Conservation (phyloP, 2,113 vertebrate species). For the Atractosteus spatula region DNA sequence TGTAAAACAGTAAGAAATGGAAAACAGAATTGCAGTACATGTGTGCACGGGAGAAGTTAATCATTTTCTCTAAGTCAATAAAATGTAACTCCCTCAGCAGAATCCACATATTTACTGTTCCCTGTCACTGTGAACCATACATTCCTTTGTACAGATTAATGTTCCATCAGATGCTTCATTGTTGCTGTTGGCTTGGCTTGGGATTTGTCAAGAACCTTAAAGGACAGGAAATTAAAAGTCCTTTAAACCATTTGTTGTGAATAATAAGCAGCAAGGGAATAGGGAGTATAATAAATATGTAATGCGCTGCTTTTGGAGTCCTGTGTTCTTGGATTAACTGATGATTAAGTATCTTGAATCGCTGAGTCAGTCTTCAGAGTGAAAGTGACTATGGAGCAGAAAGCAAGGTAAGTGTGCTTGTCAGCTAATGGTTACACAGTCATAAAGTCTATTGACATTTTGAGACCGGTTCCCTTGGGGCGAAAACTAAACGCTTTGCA, state of each 20-base stretch:
- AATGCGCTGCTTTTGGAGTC: background rate
- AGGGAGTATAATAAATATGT: background rate
- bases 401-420: background rate
- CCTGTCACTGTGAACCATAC: too few species aligned
- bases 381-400: background rate
- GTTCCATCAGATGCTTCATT: too few species aligned
- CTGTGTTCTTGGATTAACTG: background rate
- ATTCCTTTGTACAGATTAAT: too few species aligned
- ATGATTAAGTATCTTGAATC: background rate
- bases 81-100: background rate
- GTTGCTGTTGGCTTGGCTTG: too few species aligned
- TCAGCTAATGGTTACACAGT: background rate
- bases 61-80: background rate
- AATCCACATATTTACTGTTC: too few species aligned
- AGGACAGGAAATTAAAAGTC: background rate
- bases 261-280: background rate
- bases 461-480: background rate
- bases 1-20: too few species aligned
- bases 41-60: background rate
- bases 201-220: too few species aligned
- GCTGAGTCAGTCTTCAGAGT: background rate
- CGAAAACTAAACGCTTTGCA: background rate
- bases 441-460: conserved; percentile 1
- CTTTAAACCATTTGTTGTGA: background rate
- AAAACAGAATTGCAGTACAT: too few species aligned